A percentile compares a stretch with the other conserved stretches of the same genome.
phyloP scores from a whole-genome alignment of 2,113 vertebrate species.

The Microtus ochrogaster region DNA sequence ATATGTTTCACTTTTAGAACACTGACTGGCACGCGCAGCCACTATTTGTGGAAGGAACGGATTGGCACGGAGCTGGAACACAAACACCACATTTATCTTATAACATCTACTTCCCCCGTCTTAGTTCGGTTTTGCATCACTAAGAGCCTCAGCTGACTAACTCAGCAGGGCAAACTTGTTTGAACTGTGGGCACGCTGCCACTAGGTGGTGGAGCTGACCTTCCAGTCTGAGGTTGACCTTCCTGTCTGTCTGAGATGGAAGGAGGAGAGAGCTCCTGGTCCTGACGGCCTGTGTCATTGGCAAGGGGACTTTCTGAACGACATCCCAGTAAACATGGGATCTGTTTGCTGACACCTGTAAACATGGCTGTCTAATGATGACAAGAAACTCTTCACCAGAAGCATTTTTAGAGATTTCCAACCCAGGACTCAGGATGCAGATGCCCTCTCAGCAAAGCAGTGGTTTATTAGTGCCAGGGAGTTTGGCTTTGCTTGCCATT shows the following conservation, averaged over 20 bases:
- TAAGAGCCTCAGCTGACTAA: background rate
- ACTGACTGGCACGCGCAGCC: background rate
- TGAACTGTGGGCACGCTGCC: background rate
- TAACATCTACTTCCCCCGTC: background rate
- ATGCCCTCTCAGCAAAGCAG: background rate
- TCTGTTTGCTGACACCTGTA: background rate
- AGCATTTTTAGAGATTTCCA: background rate
- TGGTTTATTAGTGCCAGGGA: background rate
- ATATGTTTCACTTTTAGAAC: constrained; percentile 3
- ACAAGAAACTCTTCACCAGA: background rate
- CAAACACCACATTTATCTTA: background rate
- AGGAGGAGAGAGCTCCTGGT: background rate
- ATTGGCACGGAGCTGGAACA: background rate
- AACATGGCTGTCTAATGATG: background rate
- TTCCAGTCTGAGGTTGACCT: background rate
- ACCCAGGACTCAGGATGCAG: background rate
- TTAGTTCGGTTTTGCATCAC: constrained; percentile 17
- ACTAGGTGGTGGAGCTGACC: background rate
- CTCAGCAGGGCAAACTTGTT: too few species aligned
- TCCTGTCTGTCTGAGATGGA: background rate
- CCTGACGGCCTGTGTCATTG: background rate
- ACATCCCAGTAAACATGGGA: background rate
- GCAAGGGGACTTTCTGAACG: background rate
- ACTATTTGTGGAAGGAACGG: background rate
- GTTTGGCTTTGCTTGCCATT: background rate